Evolutionary conservation across 1,140 invertebrate species (phyloP).

Genomic region (Atopsyche davidsoni): DNA sequence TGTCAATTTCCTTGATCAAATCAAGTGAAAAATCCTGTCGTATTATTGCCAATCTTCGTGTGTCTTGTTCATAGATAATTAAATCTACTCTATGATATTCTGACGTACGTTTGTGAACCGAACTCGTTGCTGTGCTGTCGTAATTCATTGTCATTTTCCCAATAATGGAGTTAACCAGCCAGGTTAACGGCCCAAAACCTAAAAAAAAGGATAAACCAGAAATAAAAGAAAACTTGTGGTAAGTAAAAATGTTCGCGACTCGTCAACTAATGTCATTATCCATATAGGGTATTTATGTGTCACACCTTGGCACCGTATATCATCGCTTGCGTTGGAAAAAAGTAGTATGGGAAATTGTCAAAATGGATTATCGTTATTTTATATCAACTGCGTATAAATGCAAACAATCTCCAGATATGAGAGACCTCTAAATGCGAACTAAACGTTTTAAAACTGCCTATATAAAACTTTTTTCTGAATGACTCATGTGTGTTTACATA

Average conservation of each 20-base stretch:
- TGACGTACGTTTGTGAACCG: slow-evolving; percentile 21
- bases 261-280: slow-evolving; percentile 41
- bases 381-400: too few relatives aligned
- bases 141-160: slow-evolving; percentile 48
- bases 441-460: too few relatives aligned
- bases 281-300: slow-evolving; percentile 49
- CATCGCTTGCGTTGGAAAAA: slow-evolving; percentile 30
- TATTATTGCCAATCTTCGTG: too few relatives aligned
- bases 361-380: slow-evolving; percentile 11
- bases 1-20: too few relatives aligned
- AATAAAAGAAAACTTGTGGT: slow-evolving; percentile 62
- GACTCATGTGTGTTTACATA: slow-evolving; percentile 12
- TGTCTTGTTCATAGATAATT: background rate
- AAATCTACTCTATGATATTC: slow-evolving; percentile 15
- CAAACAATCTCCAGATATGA: too few relatives aligned
- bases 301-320: slow-evolving; percentile 48
- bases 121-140: slow-evolving; percentile 46
- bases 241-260: slow-evolving; percentile 38
- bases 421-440: too few relatives aligned
- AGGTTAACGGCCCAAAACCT: slow-evolving; percentile 54
- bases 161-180: slow-evolving; percentile 51
- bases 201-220: slow-evolving; percentile 59
- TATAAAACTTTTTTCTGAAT: slow-evolving; percentile 2
- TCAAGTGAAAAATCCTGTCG: too few relatives aligned
- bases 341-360: slow-evolving; percentile 22